Evolutionary conservation across 2,113 vertebrate species (phyloP).

Genomic region (Rhizomys pruinosus): DNA sequence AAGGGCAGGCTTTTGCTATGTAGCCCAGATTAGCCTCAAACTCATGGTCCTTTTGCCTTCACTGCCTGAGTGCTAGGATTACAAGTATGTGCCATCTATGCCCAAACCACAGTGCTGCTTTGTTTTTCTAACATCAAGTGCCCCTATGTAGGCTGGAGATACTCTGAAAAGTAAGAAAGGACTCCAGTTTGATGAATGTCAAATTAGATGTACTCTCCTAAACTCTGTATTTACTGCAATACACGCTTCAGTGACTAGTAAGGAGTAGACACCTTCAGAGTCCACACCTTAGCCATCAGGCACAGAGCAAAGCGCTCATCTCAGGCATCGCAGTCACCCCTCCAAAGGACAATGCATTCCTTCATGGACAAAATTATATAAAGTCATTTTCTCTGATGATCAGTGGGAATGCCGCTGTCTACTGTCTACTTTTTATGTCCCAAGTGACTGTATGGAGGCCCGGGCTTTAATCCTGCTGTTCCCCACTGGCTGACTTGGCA

Average conservation of each 20-base stretch:
- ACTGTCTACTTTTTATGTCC: neutral
- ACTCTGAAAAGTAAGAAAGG: neutral
- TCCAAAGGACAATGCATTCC: neutral
- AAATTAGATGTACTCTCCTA: neutral
- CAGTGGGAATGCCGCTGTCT: neutral
- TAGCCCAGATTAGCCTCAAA: neutral
- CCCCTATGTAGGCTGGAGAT: neutral
- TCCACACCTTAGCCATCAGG: neutral
- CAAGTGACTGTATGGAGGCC: rapidly evolving
- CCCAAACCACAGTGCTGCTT: neutral
- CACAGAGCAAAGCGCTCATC: neutral
- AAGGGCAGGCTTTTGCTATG: neutral
- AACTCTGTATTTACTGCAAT: neutral
- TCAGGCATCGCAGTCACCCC: rapidly evolving
- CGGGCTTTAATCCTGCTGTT: neutral
- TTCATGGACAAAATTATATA: neutral
- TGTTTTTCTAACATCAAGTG: neutral
- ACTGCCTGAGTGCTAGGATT: neutral
- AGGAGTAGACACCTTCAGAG: neutral
- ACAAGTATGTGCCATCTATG: neutral
- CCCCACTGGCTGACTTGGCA: neutral
- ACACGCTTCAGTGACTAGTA: neutral
- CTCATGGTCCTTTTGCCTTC: neutral
- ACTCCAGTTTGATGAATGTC: neutral
- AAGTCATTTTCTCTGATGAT: neutral